phyloP scores from a whole-genome alignment of 1,140 invertebrate species.

The Philopotamus ludificatus region DNA sequence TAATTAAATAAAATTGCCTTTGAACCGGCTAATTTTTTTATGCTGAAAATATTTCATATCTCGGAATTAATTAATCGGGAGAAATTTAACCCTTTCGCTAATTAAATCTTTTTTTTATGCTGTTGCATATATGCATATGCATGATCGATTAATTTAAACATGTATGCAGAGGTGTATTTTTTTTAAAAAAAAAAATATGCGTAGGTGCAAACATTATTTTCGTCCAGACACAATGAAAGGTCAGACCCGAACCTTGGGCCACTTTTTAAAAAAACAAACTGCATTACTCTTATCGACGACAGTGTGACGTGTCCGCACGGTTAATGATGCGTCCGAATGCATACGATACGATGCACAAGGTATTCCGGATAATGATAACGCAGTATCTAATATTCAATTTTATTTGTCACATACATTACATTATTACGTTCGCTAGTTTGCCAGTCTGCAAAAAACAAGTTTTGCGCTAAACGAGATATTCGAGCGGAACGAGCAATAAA shows the following conservation, averaged over 20 bases:
- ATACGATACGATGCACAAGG: neutral
- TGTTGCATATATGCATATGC: no score
- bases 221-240: slow-evolving; percentile 24
- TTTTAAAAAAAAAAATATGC: no score
- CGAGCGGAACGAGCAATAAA: slow-evolving; percentile 5
- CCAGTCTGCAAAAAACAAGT: slow-evolving; percentile 25
- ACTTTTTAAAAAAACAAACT: slow-evolving; percentile 26
- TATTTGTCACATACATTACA: no score
- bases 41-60: neutral
- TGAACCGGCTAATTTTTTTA: slow-evolving; percentile 23
- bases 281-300: slow-evolving; percentile 17
- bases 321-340: slow-evolving; percentile 3
- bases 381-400: no score
- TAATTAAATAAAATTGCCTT: slow-evolving; percentile 32
- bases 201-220: slow-evolving; percentile 20
- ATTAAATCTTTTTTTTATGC: no score
- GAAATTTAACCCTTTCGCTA: no score
- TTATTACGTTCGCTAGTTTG: no score
- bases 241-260: slow-evolving; percentile 20
- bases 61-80: no score
- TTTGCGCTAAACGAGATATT: slow-evolving; percentile 19
- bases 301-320: slow-evolving; percentile 4
- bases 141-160: no score
- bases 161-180: slow-evolving; percentile 19
- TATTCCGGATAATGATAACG: no score